Conservation (phyloP, 2,113 vertebrate genomes). For the Heterotis niloticus region DNA sequence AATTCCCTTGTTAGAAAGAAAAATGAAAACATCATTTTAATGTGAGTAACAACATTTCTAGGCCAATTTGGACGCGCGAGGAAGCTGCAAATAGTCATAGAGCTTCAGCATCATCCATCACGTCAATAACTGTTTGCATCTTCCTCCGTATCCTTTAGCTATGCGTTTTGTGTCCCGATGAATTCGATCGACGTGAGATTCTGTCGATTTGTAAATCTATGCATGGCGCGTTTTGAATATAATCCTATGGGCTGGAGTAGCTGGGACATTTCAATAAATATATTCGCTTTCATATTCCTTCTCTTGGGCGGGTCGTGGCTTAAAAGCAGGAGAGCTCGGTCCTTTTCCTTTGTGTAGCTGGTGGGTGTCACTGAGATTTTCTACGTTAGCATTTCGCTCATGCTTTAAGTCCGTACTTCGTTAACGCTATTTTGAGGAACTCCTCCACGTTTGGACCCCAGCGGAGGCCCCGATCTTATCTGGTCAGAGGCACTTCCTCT, state of each 20-base stretch:
- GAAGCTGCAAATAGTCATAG: constrained; percentile 44
- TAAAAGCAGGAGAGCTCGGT: constrained; percentile 31
- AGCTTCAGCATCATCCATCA: constrained; percentile 46
- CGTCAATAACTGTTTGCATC: constrained; percentile 38
- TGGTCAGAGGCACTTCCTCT: constrained; percentile 94
- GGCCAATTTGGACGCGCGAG: constrained; percentile 45
- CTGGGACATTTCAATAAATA: constrained; percentile 31
- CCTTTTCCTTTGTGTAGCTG: constrained; percentile 16
- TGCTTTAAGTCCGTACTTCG: constrained; percentile 36
- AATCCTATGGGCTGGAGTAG: constrained; percentile 28
- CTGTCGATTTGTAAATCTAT: constrained; percentile 25
- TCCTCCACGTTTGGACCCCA: constrained; percentile 12
- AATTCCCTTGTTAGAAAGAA: constrained; percentile 63
- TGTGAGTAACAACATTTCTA: constrained; percentile 47
- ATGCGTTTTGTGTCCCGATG: not conserved
- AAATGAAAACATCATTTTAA: constrained; percentile 54
- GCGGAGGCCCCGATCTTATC: constrained; percentile 68
- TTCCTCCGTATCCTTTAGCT: not conserved
- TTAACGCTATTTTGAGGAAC: constrained; percentile 7
- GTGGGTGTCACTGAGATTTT: constrained; percentile 5
- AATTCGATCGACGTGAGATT: constrained; percentile 41
- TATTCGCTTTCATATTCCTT: constrained; percentile 30
- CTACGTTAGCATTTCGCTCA: constrained; percentile 29
- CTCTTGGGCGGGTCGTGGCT: constrained; percentile 40
- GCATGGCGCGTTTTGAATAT: constrained; percentile 29